phyloP scores from a whole-genome alignment of 2,888 invertebrate genomes.

The Tortrix viridana region DNA sequence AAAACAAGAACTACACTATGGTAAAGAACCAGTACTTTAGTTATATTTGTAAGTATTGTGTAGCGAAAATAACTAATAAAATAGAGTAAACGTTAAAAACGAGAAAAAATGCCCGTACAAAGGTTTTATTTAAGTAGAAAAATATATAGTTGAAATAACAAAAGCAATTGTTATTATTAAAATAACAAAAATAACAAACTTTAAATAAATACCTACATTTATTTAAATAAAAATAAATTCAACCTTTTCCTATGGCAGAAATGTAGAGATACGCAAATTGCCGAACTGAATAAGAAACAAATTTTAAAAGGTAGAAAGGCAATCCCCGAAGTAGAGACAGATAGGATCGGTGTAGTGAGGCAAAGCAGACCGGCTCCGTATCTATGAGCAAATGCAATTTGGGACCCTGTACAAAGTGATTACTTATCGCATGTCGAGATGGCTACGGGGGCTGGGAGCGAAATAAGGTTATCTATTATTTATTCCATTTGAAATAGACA shows the following conservation, averaged over 20 bases:
- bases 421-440: slow-evolving; percentile 35
- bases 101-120: no score
- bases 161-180: no score
- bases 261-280: slow-evolving; percentile 17
- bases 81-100: no score
- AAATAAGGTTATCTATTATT: slow-evolving; percentile 32
- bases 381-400: slow-evolving; percentile 36
- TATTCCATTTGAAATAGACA: slow-evolving; percentile 29
- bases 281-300: slow-evolving; percentile 30
- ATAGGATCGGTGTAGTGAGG: slow-evolving; percentile 31
- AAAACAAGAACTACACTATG: neutral
- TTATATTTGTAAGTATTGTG: no score
- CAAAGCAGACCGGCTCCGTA: slow-evolving; percentile 23
- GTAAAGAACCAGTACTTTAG: no score
- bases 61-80: no score
- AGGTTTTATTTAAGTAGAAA: no score
- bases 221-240: no score
- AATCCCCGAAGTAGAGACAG: slow-evolving; percentile 35
- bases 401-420: slow-evolving; percentile 38
- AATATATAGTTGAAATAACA: neutral
- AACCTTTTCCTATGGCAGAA: no score
- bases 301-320: slow-evolving; percentile 34
- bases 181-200: no score
- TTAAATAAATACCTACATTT: no score
- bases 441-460: slow-evolving; percentile 23